Conservation (phyloP, 2,797 vertebrate genomes). For the Sternotherus odoratus region DNA sequence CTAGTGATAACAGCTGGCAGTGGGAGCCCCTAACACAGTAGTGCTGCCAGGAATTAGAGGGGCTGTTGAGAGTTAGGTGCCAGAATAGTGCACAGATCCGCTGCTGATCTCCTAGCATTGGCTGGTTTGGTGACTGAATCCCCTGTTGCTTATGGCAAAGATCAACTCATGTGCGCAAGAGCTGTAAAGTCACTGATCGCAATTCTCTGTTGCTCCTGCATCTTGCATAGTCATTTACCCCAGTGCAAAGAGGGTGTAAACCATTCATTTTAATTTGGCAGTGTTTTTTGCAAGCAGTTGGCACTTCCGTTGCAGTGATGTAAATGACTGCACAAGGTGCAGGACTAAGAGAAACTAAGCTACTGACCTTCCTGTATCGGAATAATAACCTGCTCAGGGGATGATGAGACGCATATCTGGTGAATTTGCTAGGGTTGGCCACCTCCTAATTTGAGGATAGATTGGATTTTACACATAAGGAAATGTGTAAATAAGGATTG, state of each 20-base stretch:
- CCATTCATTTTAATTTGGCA: background rate
- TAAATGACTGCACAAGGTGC: background rate
- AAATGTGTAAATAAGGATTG: constrained; percentile 34
- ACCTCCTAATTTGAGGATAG: constrained; percentile 45
- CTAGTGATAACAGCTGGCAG: accelerated
- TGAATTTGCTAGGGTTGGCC: constrained; percentile 34
- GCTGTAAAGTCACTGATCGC: background rate
- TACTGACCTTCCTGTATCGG: constrained; percentile 16
- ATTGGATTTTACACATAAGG: constrained; percentile 58
- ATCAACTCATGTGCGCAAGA: background rate
- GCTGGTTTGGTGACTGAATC: background rate
- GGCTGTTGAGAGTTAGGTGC: background rate
- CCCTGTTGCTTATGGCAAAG: background rate
- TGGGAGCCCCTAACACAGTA: background rate
- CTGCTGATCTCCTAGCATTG: background rate
- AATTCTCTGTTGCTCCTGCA: constrained; percentile 21
- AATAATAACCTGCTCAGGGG: constrained; percentile 31
- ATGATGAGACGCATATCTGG: background rate
- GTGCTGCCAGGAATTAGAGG: background rate
- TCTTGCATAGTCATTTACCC: constrained; percentile 4
- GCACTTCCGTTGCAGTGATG: background rate
- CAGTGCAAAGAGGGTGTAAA: background rate
- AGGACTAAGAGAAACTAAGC: constrained; percentile 31
- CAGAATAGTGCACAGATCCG: accelerated
- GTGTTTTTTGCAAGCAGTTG: background rate